phyloP scores from a whole-genome alignment of 2,113 vertebrate genomes.

The Arizona elegans region DNA sequence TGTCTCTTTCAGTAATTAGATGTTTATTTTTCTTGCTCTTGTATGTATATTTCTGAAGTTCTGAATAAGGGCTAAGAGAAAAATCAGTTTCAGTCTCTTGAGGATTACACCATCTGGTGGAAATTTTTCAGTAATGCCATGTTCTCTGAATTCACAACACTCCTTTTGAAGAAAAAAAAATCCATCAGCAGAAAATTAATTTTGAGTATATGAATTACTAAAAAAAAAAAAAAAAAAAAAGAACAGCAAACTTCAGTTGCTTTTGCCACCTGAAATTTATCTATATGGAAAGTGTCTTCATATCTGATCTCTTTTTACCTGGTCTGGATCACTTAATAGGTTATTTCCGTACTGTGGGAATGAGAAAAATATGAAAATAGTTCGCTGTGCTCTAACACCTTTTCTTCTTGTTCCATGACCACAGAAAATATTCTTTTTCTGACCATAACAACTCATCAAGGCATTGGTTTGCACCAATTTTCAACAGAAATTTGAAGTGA shows the following conservation, averaged over 20 bases:
- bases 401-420: not conserved
- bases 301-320: not conserved
- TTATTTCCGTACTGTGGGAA: not conserved
- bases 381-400: not conserved
- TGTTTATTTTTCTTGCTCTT: not conserved
- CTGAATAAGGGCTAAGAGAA: too few relatives aligned
- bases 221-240: too few relatives aligned
- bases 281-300: not conserved
- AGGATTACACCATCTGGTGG: slow-evolving; percentile 4
- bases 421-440: not conserved
- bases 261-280: not conserved
- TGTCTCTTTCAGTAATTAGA: not conserved
- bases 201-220: too few relatives aligned
- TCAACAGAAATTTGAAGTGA: not conserved
- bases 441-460: not conserved
- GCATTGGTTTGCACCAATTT: not conserved
- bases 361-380: not conserved
- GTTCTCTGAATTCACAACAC: not conserved
- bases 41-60: not conserved
- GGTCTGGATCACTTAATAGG: not conserved
- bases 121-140: not conserved
- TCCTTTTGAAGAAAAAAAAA: not conserved
- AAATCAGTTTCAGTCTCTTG: not conserved
- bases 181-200: not conserved
- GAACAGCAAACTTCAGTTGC: not conserved